Evolutionary conservation across 2,797 vertebrate genomes (phyloP).

Genomic region (Poliocrania exsul): DNA sequence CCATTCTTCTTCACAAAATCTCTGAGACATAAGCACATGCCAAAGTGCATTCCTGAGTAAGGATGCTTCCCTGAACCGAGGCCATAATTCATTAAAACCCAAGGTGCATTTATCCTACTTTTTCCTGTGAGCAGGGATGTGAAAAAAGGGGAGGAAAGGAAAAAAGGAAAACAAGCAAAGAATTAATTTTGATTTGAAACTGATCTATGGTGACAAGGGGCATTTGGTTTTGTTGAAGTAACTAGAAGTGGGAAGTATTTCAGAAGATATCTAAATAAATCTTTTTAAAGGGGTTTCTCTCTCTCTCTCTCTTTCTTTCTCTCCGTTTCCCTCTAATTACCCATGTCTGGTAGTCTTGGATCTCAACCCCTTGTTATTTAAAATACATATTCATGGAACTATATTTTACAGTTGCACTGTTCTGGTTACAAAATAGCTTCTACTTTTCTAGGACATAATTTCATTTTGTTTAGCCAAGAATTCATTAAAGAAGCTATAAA

Average conservation of each 20-base stretch:
- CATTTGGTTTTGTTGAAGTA: slow-evolving; percentile 61
- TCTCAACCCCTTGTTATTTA: slow-evolving; percentile 72
- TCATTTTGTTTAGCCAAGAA: slow-evolving; percentile 83
- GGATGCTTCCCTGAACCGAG: slow-evolving; percentile 60
- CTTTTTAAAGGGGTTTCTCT: slow-evolving; percentile 47
- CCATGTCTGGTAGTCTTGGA: slow-evolving; percentile 65
- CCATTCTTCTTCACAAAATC: slow-evolving; percentile 59
- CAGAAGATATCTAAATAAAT: slow-evolving; percentile 66
- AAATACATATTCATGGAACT: slow-evolving; percentile 79
- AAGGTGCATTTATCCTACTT: slow-evolving; percentile 58
- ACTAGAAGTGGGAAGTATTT: slow-evolving; percentile 59
- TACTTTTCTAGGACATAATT: slow-evolving; percentile 82
- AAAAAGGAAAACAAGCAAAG: slow-evolving; percentile 48
- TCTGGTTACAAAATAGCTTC: slow-evolving; percentile 80
- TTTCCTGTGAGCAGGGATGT: not conserved
- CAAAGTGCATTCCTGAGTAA: slow-evolving; percentile 60
- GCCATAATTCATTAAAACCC: slow-evolving; percentile 60
- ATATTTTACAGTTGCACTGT: slow-evolving; percentile 76
- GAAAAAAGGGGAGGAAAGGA: not conserved
- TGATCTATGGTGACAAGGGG: slow-evolving; percentile 60
- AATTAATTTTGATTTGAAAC: slow-evolving; percentile 62
- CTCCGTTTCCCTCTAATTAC: slow-evolving; percentile 63
- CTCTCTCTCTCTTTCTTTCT: not conserved
- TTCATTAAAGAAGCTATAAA: slow-evolving; percentile 83
- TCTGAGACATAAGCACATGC: slow-evolving; percentile 44